Percentiles rank a stretch among this genome's conserved stretches.
Evolutionary conservation across 2,888 invertebrate genomes (phyloP).

Genomic region (Drosophila pullipes): DNA sequence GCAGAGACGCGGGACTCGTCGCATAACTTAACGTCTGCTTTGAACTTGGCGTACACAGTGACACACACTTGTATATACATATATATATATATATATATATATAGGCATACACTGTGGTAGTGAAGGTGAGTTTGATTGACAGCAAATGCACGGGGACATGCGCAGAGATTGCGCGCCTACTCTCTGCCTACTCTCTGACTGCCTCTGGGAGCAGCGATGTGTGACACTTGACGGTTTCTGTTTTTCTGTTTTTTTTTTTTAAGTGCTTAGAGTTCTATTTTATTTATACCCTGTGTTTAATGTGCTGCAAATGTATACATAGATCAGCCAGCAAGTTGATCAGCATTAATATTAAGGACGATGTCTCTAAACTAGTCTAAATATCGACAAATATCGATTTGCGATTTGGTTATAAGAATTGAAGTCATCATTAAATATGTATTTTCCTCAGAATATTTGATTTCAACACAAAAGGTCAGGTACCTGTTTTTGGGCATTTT

Average conservation of each 20-base stretch:
- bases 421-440: background rate
- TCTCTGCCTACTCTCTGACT: conserved; percentile 21
- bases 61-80: conserved; percentile 1
- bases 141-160: conserved; percentile 64
- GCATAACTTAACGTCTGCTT: conserved; percentile 67
- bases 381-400: background rate
- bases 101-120: conserved; percentile 18
- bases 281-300: conserved; percentile 10
- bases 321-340: background rate
- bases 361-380: background rate
- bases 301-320: background rate
- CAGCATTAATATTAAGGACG: background rate
- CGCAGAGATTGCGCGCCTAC: conserved; percentile 55
- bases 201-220: conserved; percentile 14
- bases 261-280: background rate
- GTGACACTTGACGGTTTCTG: conserved; percentile 2
- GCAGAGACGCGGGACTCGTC: conserved; percentile 35
- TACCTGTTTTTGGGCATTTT: background rate
- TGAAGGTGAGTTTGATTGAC: conserved; percentile 73
- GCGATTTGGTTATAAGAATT: background rate
- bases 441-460: background rate
- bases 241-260: background rate
- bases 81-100: background rate
- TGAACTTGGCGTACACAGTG: conserved; percentile 65
- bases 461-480: background rate